A percentile compares a stretch with the other conserved stretches of the same genome.
Evolutionary conservation across 2,113 vertebrate species (phyloP).

Genomic region (Platichthys stellatus): DNA sequence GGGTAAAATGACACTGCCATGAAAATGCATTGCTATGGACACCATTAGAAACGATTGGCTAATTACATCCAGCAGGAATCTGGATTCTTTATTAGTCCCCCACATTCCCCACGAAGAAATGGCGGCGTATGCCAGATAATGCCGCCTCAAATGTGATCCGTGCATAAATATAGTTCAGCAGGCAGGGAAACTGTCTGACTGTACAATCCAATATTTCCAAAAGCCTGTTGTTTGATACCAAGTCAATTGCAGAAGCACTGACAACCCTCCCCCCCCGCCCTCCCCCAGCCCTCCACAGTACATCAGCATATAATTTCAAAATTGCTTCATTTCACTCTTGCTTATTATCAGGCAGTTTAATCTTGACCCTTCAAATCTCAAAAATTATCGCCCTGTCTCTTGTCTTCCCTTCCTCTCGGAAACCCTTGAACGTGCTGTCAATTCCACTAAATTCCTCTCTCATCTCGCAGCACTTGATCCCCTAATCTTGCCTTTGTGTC

Average conservation of each 20-base stretch:
- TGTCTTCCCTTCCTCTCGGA: constrained; percentile 58
- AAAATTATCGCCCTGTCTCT: constrained; percentile 68
- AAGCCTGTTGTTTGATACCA: constrained; percentile 59
- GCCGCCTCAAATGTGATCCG: constrained; percentile 24
- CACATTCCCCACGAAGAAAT: constrained; percentile 7
- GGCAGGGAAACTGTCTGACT: constrained; percentile 39
- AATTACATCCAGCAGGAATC: constrained; percentile 62
- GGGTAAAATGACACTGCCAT: constrained; percentile 45
- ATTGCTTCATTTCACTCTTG: constrained; percentile 71
- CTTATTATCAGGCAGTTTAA: constrained; percentile 79
- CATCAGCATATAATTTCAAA: constrained; percentile 64
- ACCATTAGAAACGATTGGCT: constrained; percentile 66
- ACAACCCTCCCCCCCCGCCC: constrained; percentile 15
- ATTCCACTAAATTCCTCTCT: constrained; percentile 71
- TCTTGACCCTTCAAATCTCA: constrained; percentile 79
- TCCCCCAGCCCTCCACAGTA: neutral
- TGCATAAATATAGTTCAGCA: constrained; percentile 44
- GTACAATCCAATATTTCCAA: constrained; percentile 61
- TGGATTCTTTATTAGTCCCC: constrained; percentile 30
- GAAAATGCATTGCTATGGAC: constrained; percentile 69
- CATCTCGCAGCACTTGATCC: constrained; percentile 66
- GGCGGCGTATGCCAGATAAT: neutral
- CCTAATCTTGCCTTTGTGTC: constrained; percentile 74
- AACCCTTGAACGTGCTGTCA: constrained; percentile 65
- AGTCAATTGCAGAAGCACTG: constrained; percentile 52